Evolutionary conservation across 2,113 vertebrate genomes (phyloP).

Genomic region (Numida meleagris): DNA sequence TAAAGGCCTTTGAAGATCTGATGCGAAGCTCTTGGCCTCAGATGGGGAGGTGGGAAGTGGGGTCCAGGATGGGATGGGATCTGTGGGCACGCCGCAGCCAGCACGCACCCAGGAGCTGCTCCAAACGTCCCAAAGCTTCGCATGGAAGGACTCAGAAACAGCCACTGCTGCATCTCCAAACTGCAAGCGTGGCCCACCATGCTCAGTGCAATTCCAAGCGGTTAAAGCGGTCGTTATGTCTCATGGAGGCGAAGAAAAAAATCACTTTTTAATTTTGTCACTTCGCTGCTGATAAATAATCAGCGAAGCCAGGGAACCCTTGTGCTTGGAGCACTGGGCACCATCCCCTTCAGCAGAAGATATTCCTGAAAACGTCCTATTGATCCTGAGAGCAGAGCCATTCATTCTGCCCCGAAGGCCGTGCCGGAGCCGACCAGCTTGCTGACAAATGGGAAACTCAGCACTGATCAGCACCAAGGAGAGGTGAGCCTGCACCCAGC

Average conservation of each 20-base stretch:
- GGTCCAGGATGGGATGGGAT: no score
- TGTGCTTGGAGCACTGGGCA: background rate
- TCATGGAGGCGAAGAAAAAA: background rate
- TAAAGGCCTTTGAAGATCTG: background rate
- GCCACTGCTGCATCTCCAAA: background rate
- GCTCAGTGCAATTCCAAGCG: background rate
- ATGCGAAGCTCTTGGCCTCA: background rate
- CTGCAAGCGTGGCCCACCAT: fast-evolving
- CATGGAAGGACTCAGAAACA: background rate
- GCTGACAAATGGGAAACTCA: fast-evolving
- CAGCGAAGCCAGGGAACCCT: background rate
- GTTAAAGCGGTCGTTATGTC: background rate
- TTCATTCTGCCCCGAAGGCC: background rate
- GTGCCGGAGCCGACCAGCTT: fast-evolving
- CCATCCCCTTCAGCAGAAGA: background rate
- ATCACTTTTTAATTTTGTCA: background rate
- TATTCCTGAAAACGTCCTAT: background rate
- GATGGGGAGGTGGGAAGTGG: no score
- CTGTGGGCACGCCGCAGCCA: fast-evolving
- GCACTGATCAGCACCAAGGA: background rate
- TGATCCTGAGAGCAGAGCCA: fast-evolving
- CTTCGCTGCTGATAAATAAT: background rate
- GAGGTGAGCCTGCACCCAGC: background rate
- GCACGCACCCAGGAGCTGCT: fast-evolving
- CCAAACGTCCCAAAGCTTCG: background rate